Conservation (phyloP, 2,113 vertebrate species). For the Aepyceros melampus region DNA sequence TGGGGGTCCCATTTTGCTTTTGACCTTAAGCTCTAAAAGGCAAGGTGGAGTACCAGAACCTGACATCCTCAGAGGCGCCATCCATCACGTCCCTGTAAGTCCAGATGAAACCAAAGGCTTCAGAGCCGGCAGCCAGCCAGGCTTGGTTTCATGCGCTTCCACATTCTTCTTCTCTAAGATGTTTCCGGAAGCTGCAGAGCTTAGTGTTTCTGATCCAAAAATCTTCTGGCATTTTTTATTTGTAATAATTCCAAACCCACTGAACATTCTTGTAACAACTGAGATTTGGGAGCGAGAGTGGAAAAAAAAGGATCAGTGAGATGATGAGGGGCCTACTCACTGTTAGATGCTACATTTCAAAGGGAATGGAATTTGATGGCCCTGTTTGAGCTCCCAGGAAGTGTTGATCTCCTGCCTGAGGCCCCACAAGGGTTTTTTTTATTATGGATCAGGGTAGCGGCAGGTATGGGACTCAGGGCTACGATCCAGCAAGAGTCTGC, state of each 20-base stretch:
- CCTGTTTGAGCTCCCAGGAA: neutral
- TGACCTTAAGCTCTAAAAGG: neutral
- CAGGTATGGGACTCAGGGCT: neutral
- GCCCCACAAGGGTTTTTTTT: neutral
- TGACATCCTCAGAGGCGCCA: neutral
- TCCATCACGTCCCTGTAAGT: neutral
- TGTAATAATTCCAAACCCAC: conserved; percentile 66
- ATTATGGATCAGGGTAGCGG: neutral
- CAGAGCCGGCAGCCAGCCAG: conserved; percentile 37
- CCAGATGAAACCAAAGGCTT: neutral
- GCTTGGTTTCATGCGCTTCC: conserved; percentile 35
- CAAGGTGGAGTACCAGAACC: neutral
- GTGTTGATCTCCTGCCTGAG: neutral
- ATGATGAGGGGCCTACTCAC: neutral
- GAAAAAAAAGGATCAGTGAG: neutral
- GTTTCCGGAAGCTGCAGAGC: conserved; percentile 50
- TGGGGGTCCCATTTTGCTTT: neutral
- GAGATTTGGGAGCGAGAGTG: conserved; percentile 31
- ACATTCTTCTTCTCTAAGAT: conserved; percentile 49
- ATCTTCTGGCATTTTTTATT: conserved; percentile 62
- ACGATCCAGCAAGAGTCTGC: neutral
- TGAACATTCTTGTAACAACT: conserved; percentile 53
- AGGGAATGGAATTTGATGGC: neutral
- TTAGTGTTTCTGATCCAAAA: conserved; percentile 57
- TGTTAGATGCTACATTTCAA: conserved; percentile 21